A percentile compares a stretch with the other conserved stretches of the same genome.
These are phyloP conservation scores for Argyresthia albistria DNA, from an alignment of 2,888 invertebrate genomes.

Conservation along the genomic window DNA sequence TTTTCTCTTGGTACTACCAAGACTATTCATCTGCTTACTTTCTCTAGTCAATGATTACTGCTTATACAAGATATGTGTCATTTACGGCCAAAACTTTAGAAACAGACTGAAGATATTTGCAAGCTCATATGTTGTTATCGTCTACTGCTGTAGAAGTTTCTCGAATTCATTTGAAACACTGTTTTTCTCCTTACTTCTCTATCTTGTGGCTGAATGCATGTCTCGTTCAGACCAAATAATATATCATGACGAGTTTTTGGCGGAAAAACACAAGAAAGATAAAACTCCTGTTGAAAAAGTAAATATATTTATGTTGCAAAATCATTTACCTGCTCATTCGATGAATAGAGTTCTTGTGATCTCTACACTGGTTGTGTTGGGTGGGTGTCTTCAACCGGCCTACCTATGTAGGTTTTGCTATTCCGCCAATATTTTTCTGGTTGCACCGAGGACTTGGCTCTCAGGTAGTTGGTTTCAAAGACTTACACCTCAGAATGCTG, in stretches of 20 bases:
- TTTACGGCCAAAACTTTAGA: conserved; percentile 81
- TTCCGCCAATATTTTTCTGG: conserved; percentile 90
- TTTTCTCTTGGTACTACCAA: conserved; percentile 80
- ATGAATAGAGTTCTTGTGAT: conserved; percentile 77
- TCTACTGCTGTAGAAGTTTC: conserved; percentile 89
- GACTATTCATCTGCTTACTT: conserved; percentile 81
- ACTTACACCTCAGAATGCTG: conserved; percentile 82
- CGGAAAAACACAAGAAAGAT: conserved; percentile 79
- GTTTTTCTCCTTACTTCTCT: conserved; percentile 82
- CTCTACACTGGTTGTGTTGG: conserved; percentile 78
- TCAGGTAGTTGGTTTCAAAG: conserved; percentile 77
- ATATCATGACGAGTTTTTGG: conserved; percentile 80
- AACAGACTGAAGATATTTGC: conserved; percentile 81
- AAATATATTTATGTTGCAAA: conserved; percentile 79
- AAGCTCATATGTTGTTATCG: conserved; percentile 87
- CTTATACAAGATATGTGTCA: conserved; percentile 82
- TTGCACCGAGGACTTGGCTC: conserved; percentile 85
- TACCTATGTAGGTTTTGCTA: conserved; percentile 89
- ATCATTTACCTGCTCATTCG: conserved; percentile 79
- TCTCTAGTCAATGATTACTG: conserved; percentile 88
- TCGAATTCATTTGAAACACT: conserved; percentile 90
- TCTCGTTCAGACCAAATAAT: conserved; percentile 78
- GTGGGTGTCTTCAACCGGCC: conserved; percentile 95
- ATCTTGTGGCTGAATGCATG: conserved; percentile 84
- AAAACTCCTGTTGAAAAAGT: conserved; percentile 79